Evolutionary conservation across 1,140 invertebrate genomes (phyloP), one percentile per base, ranked within the genome.

Genomic region (Bursaphelenchus mucronatus): DNA sequence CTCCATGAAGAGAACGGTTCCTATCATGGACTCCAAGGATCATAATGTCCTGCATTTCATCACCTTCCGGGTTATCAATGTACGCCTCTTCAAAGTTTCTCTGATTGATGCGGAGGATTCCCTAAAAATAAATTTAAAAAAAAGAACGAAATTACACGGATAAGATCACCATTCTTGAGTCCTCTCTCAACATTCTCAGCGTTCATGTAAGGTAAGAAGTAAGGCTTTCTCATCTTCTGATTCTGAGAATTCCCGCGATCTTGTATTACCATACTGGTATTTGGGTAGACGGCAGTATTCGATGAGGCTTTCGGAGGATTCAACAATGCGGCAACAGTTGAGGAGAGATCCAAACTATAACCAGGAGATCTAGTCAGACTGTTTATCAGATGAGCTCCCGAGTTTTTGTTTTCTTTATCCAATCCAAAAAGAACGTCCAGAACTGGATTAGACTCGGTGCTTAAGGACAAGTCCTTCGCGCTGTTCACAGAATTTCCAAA

Each of bases 1-100:
- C 71, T 8, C 73, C 71, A 49, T 76, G 49, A 17, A 73, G 61
- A 11, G 69, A 73, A 13, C 71, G 70, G 52, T 73, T 73, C 15
- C 73, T 21, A 47, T 73, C 71, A 17, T 75, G 64, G 3, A 47
- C 2, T 10, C 73, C 73, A 21, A 73, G 58, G 17, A 73, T 61
- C n/a, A 73, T 8, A 21, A 73, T 47, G 46, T 73, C 62, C 52
- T 69, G 67, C 13, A 64, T 53, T 11, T 67, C 56, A 30, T 67
- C 56, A 10, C 67, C 66, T n/a, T 68, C 66, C 13, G 66, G 66
- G 59, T 75, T 70, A 49, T 71, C 69, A 40, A 73, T 49, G 58
- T 51, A 73, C 13, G 68, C 44, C 59, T 73, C 71, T 47, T 73
- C 71, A 40, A 53, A 76, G 47, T 73, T 73, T 17, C 69, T 61